Evolutionary conservation across 2,888 invertebrate species (phyloP).

Genomic region (Crematogaster levior): DNA sequence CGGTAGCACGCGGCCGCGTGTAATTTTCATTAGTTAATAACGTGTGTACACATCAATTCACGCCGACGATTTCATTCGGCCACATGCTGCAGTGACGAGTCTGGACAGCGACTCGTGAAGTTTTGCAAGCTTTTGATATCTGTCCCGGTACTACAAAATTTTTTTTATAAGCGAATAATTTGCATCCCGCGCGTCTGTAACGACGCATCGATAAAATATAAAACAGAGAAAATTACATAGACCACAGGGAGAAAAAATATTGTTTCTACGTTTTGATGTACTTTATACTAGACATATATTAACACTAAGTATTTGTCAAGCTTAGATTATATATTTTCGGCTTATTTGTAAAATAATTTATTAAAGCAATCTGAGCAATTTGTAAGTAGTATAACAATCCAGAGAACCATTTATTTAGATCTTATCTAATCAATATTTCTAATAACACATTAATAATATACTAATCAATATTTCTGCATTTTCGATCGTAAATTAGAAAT

Average conservation of each 20-base stretch:
- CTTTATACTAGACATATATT: neutral
- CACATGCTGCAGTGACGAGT: neutral
- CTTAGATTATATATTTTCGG: neutral
- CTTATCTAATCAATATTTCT: neutral
- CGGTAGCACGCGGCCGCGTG: slow-evolving; percentile 42
- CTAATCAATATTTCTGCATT: too few species aligned
- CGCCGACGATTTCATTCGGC: slow-evolving; percentile 44
- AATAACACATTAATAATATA: too few species aligned
- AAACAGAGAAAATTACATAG: neutral
- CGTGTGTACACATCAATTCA: slow-evolving; percentile 48
- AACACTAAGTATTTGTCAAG: neutral
- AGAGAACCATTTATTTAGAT: neutral
- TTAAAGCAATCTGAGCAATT: neutral
- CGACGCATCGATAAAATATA: neutral
- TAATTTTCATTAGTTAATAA: slow-evolving; percentile 68
- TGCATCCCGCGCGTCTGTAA: neutral
- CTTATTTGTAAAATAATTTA: neutral
- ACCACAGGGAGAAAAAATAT: neutral
- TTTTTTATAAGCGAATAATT: neutral
- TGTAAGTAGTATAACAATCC: neutral
- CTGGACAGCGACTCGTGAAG: neutral
- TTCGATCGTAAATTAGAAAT: slow-evolving; percentile 16
- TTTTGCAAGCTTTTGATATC: slow-evolving; percentile 1
- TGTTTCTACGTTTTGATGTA: neutral
- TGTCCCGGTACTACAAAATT: neutral